A percentile compares a stretch with the other conserved stretches of the same genome.
Evolutionary conservation across 1,140 invertebrate genomes (phyloP).

Genomic region (Atta cephalotes): DNA sequence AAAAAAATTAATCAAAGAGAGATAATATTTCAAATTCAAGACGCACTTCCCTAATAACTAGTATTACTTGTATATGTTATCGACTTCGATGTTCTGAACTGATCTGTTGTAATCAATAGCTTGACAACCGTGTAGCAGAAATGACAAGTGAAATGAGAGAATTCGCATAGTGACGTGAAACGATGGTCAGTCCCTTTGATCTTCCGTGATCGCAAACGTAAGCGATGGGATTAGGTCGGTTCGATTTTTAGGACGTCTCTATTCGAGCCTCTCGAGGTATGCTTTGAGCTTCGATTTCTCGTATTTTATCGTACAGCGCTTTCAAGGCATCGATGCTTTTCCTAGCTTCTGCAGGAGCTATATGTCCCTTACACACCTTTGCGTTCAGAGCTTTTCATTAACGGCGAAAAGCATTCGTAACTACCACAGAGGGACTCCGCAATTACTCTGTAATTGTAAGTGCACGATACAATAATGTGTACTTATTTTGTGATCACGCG

Average conservation of each 20-base stretch:
- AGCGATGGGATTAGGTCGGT: constrained; percentile 18
- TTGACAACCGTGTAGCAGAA: background rate
- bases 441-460: constrained; percentile 72
- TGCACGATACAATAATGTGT: constrained; percentile 71
- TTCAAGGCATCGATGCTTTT: constrained; percentile 33
- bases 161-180: constrained; percentile 22
- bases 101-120: background rate
- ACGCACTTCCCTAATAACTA: background rate
- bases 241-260: constrained; percentile 38
- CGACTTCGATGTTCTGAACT: background rate
- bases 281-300: constrained; percentile 46
- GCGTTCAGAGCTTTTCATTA: constrained; percentile 69
- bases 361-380: constrained; percentile 33
- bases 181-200: background rate
- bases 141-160: constrained; percentile 16
- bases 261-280: background rate
- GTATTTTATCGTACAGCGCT: constrained; percentile 4
- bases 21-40: background rate
- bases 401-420: constrained; percentile 65
- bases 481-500: constrained; percentile 46
- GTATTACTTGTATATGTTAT: background rate
- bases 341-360: background rate
- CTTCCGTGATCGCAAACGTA: constrained; percentile 1
- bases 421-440: constrained; percentile 49
- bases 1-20: background rate